Base-by-base conservation (phyloP, 2,888 invertebrate genomes). In the Acanthosoma haemorrhoidale region DNA sequence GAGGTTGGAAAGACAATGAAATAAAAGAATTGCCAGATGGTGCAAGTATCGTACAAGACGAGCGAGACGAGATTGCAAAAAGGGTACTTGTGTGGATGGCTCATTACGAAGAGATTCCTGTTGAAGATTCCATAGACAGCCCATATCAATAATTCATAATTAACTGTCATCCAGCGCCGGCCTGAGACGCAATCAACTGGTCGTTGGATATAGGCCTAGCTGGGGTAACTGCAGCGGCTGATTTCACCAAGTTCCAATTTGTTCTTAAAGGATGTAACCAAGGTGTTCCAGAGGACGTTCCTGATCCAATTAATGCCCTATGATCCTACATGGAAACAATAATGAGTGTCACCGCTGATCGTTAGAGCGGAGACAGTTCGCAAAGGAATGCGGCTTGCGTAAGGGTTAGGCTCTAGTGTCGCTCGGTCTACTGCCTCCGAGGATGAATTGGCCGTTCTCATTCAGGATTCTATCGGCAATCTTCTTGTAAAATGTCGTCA, bases 81-180 rank as follows among this genome's bases (percentile, higher is more conserved):
- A 43, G 13, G 4, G 51, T n/a, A n/a, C 51, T 51, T 51, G 29
- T 51, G 51, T 51, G 51, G 51, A 25, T 25, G 25, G 51, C 51
- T 51, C 51, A 51, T 51, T 29, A 51, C 13, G 51, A 51, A 51
- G 51, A 51, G 51, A 51, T 51, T 51, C 51, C 51, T n/a, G 6
- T 11, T 2, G n/a, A 25, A 51, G 51, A 51, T 51, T 21, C 21
- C 25, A 25, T 25, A 51, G 51, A n/a, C 21, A 29, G n/a, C 64
- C 64, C 16, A 41, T 38, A 64, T 64, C 64, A 64, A 64, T 64
- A 64, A 64, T 64, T 64, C 64, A 64, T 39, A 64, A 39, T 64
- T 64, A 64, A 64, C 39, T 64, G 64, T 64, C 39, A 39, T 16
- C 41, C 16, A 15, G 29, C 6, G 61, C 16, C 38, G 21, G 38